Evolutionary conservation across 2,888 invertebrate species (phyloP), one percentile per base, ranked within the genome.

Genomic region (Polietes domitor): DNA sequence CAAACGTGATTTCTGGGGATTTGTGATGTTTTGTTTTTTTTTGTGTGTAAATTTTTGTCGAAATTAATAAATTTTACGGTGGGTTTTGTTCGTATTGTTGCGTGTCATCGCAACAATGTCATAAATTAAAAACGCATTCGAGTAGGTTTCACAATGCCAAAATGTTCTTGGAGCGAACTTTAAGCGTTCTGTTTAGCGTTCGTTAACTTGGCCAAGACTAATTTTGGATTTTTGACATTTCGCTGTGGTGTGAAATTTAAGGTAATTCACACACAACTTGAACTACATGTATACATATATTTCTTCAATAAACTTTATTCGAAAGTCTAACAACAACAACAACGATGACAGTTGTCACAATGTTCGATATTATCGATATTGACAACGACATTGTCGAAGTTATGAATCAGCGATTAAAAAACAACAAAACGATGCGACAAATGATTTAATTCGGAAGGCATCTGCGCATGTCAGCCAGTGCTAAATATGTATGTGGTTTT

Each of bases 11-110:
- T 37, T 21, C 24, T 1, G 1, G 24, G 58, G 26, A 58, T 26
- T 58, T 53, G 6, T 53, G 53, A 10, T 2, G 15, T 58, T 50
- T 15, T 26, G 26, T 58, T 26, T 12, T 15, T 50, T n/a, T 37
- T 37, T 37, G 37, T 37, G 37, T 37, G 37, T 37, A 10, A 10
- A 10, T 37, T 37, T 37, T 37, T 19, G 19, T 53, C 21, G 24
- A 53, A 53, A 77, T 55, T 61, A 41, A 75, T 72, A 82, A 76
- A 79, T 76, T 79, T 76, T 73, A 50, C 61, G 78, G 28, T 50
- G 55, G 75, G 53, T 26, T 65, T 32, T 19, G 15, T 37, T 77
- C 19, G 73, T 53, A 79, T 79, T 79, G 63, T 70, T 79, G 63
- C 53, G 50, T 83, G 72, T 83, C 82, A 83, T 68, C 76, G 32